Evolutionary conservation across 2,888 invertebrate genomes (phyloP).

Genomic region (Aproaerema taeniolella): DNA sequence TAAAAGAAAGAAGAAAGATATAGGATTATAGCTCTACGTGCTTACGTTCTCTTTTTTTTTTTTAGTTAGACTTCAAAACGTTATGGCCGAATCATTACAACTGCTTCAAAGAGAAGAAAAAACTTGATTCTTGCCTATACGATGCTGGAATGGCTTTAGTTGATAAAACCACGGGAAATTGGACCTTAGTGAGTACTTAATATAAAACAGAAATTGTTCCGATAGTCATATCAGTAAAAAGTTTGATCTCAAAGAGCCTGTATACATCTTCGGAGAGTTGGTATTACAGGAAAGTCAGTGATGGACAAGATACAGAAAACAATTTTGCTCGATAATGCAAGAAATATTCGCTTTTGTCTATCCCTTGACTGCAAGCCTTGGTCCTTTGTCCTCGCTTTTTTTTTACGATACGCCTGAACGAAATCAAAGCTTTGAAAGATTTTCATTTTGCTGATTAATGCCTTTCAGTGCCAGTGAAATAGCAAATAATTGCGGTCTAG

Average conservation of each 20-base stretch:
- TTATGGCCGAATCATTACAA: slow-evolving; percentile 20
- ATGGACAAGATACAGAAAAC: too few species aligned
- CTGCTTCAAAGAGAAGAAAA: slow-evolving; percentile 12
- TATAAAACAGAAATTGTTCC: neutral
- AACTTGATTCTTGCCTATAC: slow-evolving; percentile 6
- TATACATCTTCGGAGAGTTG: too few species aligned
- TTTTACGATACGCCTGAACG: neutral
- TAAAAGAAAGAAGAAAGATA: too few species aligned
- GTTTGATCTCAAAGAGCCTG: neutral
- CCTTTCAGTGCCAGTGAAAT: too few species aligned
- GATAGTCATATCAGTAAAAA: neutral
- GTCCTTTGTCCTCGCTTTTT: too few species aligned
- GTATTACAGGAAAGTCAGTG: too few species aligned
- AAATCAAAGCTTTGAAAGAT: neutral
- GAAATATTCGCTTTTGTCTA: too few species aligned
- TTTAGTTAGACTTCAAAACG: slow-evolving; percentile 20
- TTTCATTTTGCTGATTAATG: neutral
- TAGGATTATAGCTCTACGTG: neutral
- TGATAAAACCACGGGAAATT: slow-evolving; percentile 8
- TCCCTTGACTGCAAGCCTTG: too few species aligned
- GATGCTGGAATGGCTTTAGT: slow-evolving; percentile 14
- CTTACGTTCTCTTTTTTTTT: slow-evolving; percentile 1
- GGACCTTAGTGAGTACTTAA: slow-evolving; percentile 9
- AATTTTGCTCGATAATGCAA: too few species aligned
- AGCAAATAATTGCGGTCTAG: neutral